Conservation (phyloP, 2,113 vertebrate species). For the Cephalopholis sonnerati region DNA sequence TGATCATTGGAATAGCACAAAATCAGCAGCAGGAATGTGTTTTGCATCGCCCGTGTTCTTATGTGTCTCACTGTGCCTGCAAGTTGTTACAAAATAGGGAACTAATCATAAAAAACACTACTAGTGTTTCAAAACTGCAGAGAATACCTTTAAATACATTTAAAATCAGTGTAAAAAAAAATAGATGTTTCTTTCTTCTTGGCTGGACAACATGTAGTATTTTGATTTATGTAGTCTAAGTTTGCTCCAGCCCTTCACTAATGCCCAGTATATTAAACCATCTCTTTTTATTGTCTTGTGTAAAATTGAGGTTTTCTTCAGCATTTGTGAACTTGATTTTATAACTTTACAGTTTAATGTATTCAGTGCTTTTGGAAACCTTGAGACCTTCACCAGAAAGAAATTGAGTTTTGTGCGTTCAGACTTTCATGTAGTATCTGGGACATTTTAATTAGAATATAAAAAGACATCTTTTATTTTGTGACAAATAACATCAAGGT, state of each 20-base stretch:
- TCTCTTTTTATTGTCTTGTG: no score
- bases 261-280: neutral
- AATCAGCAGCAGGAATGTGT: neutral
- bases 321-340: neutral
- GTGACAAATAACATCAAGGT: neutral
- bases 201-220: neutral
- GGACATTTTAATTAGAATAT: neutral
- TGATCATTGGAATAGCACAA: neutral
- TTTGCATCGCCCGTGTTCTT: neutral
- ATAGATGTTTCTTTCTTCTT: neutral
- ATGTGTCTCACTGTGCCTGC: neutral
- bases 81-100: neutral
- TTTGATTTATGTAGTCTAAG: neutral
- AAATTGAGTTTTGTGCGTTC: neutral
- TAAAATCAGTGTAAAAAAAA: neutral
- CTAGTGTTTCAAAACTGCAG: neutral
- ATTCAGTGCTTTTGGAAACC: neutral
- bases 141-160: neutral
- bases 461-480: neutral
- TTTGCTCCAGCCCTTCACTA: neutral
- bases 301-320: no score
- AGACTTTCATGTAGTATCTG: neutral
- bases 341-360: neutral
- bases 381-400: no score
- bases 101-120: no score